A percentile compares a stretch with the other conserved stretches of the same genome.
Conservation (phyloP, 2,888 invertebrate species). For the Melanargia galathea region DNA sequence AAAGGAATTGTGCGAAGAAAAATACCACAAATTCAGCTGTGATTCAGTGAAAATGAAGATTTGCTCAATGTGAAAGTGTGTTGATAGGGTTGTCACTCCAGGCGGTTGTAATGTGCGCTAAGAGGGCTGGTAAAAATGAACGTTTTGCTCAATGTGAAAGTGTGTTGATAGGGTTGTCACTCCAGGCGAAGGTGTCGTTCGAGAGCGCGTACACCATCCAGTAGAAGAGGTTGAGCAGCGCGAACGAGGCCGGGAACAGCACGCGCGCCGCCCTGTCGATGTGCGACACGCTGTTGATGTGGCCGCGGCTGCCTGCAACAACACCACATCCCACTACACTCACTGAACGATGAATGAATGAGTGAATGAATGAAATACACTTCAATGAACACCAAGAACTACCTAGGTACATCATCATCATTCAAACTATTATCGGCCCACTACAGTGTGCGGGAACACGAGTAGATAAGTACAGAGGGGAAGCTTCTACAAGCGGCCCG, state of each 20-base stretch:
- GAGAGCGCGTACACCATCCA: slow-evolving; percentile 93
- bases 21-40: too few species aligned
- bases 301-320: slow-evolving; percentile 78
- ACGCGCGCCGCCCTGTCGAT: slow-evolving; percentile 92
- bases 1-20: too few species aligned
- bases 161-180: slow-evolving; percentile 84
- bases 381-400: too few species aligned
- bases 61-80: slow-evolving; percentile 57
- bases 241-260: slow-evolving; percentile 93
- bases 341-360: too few species aligned
- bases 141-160: slow-evolving; percentile 43
- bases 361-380: too few species aligned
- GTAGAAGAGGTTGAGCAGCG: slow-evolving; percentile 92
- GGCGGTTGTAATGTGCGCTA: too few species aligned
- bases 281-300: slow-evolving; percentile 93
- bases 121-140: not conserved
- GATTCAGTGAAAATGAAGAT: too few species aligned
- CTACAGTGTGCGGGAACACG: too few species aligned
- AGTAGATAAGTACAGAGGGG: too few species aligned
- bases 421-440: too few species aligned
- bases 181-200: slow-evolving; percentile 89
- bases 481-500: too few species aligned
- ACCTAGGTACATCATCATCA: too few species aligned
- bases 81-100: slow-evolving; percentile 87
- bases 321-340: not conserved